Percentiles rank a stretch among this genome's conserved stretches.
These are phyloP conservation scores for Diorhabda sublineata DNA, from an alignment of 1,140 invertebrate species.

Conservation along the genomic window DNA sequence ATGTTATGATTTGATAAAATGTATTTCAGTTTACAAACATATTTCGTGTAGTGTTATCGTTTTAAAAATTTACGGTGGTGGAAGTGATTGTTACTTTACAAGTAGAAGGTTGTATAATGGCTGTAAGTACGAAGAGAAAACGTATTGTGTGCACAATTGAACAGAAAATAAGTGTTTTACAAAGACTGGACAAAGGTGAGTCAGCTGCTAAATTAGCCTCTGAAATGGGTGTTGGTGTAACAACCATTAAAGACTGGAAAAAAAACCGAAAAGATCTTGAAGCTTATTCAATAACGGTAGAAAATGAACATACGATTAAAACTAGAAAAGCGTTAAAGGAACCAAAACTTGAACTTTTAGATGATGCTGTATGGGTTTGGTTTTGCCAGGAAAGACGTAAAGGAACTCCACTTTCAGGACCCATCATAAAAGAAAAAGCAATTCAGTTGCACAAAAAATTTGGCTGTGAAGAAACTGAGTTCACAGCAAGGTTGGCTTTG, in stretches of 20 bases:
- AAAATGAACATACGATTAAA: neutral
- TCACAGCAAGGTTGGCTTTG: constrained; percentile 21
- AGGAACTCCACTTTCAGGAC: constrained; percentile 9
- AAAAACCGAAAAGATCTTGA: neutral
- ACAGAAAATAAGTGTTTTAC: neutral
- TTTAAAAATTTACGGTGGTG: too few species aligned
- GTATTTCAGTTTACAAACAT: too few species aligned
- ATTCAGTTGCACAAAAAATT: constrained; percentile 4
- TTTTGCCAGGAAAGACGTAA: constrained; percentile 9
- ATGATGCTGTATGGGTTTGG: constrained; percentile 9
- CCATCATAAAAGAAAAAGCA: constrained; percentile 11
- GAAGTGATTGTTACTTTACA: too few species aligned
- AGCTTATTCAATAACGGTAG: neutral
- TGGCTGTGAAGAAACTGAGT: constrained; percentile 5
- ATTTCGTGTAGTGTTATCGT: too few species aligned
- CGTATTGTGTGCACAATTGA: neutral
- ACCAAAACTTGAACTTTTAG: neutral
- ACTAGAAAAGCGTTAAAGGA: neutral
- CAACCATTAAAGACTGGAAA: neutral
- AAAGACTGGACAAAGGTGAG: neutral
- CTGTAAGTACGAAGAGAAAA: neutral
- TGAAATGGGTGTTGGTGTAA: neutral
- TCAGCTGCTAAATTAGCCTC: neutral
- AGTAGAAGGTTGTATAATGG: too few species aligned
- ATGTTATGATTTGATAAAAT: too few species aligned